These are phyloP conservation scores for Nomada flava DNA, from an alignment of 2,888 invertebrate species.

Conservation along the genomic window DNA sequence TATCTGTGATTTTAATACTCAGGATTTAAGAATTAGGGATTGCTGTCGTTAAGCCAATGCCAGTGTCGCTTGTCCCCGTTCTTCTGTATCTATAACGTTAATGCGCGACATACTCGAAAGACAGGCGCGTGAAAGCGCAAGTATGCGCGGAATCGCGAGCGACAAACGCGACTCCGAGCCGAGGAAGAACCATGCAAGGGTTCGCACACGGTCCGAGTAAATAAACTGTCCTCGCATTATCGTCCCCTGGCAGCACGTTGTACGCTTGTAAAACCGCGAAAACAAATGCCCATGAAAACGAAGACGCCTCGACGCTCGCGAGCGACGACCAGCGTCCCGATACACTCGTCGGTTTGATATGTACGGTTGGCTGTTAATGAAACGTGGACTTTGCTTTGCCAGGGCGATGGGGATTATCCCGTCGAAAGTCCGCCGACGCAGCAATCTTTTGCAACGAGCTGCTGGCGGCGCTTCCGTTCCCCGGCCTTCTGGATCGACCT, in stretches of 20 bases:
- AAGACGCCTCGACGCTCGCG: conserved; percentile 29
- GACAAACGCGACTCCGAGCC: conserved; percentile 25
- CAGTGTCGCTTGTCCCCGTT: conserved; percentile 71
- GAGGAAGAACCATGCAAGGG: conserved; percentile 18
- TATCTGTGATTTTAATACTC: conserved; percentile 70
- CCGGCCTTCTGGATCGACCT: background rate
- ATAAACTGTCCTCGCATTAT: conserved; percentile 75
- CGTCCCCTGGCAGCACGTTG: conserved; percentile 69
- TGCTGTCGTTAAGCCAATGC: conserved; percentile 72
- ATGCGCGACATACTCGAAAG: conserved; percentile 75
- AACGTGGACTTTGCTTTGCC: conserved; percentile 78
- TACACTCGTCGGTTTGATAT: conserved; percentile 71
- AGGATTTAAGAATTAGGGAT: conserved; percentile 76
- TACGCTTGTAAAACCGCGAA: conserved; percentile 74
- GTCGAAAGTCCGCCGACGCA: conserved; percentile 59
- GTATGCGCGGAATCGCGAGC: conserved; percentile 50
- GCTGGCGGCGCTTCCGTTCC: conserved; percentile 43
- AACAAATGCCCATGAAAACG: conserved; percentile 69
- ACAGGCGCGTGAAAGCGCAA: conserved; percentile 46
- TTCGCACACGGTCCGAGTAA: conserved; percentile 40
- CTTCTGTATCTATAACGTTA: conserved; percentile 79
- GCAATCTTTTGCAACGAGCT: conserved; percentile 55
- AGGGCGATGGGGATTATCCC: conserved; percentile 73
- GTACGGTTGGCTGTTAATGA: conserved; percentile 73
- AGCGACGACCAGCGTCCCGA: conserved; percentile 51